Evolutionary conservation across 2,888 invertebrate genomes (phyloP), one percentile per base, ranked within the genome.

Genomic region (Sphaeridia pumilis): DNA sequence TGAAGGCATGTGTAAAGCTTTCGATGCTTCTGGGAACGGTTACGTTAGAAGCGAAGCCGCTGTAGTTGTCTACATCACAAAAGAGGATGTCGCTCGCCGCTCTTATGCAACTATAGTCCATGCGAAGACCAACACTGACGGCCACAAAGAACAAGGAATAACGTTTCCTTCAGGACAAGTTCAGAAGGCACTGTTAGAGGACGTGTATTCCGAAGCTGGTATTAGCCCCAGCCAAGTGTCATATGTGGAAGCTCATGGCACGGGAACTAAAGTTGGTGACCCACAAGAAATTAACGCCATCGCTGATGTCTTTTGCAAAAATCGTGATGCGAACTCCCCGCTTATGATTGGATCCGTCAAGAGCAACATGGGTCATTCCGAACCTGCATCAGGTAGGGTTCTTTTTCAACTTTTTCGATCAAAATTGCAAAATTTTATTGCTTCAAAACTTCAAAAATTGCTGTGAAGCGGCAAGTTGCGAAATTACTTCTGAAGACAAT

Each of bases 361-460:
- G 71, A 93, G 93, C 22, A 98, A 97, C 73, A 94, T 97, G 92
- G 97, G 97, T 4, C 97, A 98, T 70, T 84, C 94, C 3, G 97
- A 98, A 73, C 88, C 94, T 1, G 86, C 86, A 1, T 87, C 88
- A 42, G 57, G 52, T 50, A 43, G n/a, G 21, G 7, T 17, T 26
- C 3, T 38, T 31, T n/a, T n/a, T n/a, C n/a, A n/a, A n/a, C n/a
- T n/a, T n/a, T n/a, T n/a, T 24, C 4, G 14, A 21, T 21, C 17
- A 36, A 26, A 2, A 10, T 21, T 21, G 5, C 7, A 10, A 7
- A 38, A 7, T n/a, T 5, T 4, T 43, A 14, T 43, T 43, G 10
- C 7, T 43, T 3, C 43, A 43, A 12, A 4, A 12, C 21, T 24
- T 10, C n/a, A n/a, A n/a, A n/a, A n/a, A n/a, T n/a, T n/a, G n/a